A percentile compares a stretch with the other conserved stretches of the same genome.
Conservation (phyloP, 1,140 invertebrate genomes). For the Caligus rogercresseyi region DNA sequence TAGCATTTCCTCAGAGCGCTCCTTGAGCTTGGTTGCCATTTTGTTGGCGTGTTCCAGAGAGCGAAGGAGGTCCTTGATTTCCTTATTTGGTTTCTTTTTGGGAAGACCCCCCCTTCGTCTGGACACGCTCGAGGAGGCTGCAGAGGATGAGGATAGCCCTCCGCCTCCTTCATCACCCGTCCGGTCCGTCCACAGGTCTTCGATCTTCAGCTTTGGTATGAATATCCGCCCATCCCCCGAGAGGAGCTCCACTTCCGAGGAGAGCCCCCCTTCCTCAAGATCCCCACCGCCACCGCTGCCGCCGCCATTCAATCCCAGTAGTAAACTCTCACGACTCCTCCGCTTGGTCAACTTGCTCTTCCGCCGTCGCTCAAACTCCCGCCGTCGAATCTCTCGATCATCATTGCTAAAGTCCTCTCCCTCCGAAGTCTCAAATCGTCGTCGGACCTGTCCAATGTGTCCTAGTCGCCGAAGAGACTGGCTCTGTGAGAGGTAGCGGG, state of each 20-base stretch:
- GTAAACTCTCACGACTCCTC: background rate
- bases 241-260: no score
- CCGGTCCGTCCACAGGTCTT: constrained; percentile 1
- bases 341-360: background rate
- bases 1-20: constrained; percentile 4
- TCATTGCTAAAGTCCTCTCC: background rate
- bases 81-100: constrained; percentile 1
- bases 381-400: background rate
- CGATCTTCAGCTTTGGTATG: constrained; percentile 3
- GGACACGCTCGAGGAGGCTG: background rate
- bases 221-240: background rate
- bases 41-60: constrained; percentile 10
- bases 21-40: background rate
- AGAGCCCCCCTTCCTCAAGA: no score
- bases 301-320: background rate
- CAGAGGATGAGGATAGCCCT: background rate
- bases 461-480: background rate
- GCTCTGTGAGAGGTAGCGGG: background rate
- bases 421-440: background rate
- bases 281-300: background rate
- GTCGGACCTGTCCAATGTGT: background rate
- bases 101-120: background rate
- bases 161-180: background rate
- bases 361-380: background rate
- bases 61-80: background rate